phyloP scores from a whole-genome alignment of 2,888 invertebrate genomes.

The Pogonocherus hispidulus region DNA sequence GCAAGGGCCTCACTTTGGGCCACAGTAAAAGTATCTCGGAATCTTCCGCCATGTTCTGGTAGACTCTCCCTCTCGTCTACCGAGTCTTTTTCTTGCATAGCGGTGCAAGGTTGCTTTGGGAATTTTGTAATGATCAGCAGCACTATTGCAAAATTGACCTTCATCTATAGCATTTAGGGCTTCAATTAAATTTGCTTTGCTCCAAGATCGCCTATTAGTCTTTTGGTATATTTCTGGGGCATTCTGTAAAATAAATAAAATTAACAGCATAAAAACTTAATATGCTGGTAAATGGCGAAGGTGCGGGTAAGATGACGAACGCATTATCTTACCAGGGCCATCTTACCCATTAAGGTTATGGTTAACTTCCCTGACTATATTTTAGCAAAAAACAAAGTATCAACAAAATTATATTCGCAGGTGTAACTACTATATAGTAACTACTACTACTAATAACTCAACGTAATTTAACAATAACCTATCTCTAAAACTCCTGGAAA shows the following conservation, averaged over 20 bases:
- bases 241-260: constrained; percentile 8
- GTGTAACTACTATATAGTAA: too few relatives aligned
- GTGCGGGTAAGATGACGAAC: too few relatives aligned
- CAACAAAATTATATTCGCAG: too few relatives aligned
- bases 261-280: too few relatives aligned
- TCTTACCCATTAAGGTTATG: too few relatives aligned
- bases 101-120: constrained; percentile 13
- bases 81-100: constrained; percentile 2
- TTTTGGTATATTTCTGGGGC: constrained; percentile 15
- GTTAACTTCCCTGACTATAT: too few relatives aligned
- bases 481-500: too few relatives aligned
- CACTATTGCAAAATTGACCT: constrained; percentile 9
- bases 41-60: constrained; percentile 13
- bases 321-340: too few relatives aligned
- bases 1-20: not conserved
- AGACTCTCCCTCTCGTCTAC: not conserved
- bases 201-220: constrained; percentile 13
- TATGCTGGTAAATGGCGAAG: too few relatives aligned
- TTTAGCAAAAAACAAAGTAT: too few relatives aligned
- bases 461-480: too few relatives aligned
- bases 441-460: too few relatives aligned
- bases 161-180: not conserved
- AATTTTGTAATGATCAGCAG: constrained; percentile 8
- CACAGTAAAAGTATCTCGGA: constrained; percentile 11
- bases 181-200: not conserved